These are phyloP conservation scores for Gorsachius magnificus DNA, from an alignment of 2,797 vertebrate genomes.

Conservation along the genomic window DNA sequence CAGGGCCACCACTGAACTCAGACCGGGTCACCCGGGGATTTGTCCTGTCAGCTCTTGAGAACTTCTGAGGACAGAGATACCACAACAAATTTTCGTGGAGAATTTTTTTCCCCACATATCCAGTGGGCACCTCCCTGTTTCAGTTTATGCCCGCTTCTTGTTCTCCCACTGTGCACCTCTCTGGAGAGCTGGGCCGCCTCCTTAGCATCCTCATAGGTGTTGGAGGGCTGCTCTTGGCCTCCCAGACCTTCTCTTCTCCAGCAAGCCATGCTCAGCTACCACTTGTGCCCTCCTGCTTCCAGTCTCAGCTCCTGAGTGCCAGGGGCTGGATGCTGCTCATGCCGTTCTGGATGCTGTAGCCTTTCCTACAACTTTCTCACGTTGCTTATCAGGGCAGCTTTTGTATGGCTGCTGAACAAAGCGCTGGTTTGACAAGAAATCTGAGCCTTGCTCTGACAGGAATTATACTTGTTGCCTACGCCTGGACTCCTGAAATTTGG, in stretches of 20 bases:
- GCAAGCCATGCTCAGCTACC: not conserved
- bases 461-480: accelerated
- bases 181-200: not conserved
- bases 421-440: not conserved
- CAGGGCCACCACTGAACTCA: not conserved
- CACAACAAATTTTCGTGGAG: not conserved
- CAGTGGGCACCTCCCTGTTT: not conserved
- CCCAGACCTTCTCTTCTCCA: not conserved
- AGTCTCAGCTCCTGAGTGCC: not conserved
- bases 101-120: not conserved
- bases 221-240: not conserved
- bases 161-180: not conserved
- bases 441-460: not conserved
- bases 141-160: not conserved
- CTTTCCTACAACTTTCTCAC: not conserved
- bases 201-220: not conserved
- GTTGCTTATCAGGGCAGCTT: not conserved
- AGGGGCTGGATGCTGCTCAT: not conserved
- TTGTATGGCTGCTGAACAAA: not conserved
- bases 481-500: not conserved
- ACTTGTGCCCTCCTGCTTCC: not conserved
- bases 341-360: not conserved
- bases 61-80: not conserved
- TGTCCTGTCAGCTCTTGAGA: not conserved
- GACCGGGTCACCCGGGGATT: not conserved